Conservation (phyloP, 2,888 invertebrate genomes). For the Leucania comma region DNA sequence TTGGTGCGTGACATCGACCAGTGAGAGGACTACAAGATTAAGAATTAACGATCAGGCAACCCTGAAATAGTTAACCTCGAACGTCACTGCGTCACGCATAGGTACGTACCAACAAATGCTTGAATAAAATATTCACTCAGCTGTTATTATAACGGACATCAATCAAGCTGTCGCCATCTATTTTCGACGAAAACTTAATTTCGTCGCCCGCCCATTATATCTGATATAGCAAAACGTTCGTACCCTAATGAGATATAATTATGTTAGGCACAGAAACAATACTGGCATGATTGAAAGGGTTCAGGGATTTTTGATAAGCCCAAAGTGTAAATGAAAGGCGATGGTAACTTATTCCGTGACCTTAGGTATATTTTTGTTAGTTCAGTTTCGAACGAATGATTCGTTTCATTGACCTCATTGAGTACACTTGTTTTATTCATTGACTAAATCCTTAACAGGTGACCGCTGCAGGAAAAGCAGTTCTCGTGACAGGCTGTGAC, state of each 20-base stretch:
- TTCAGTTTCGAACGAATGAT: slow-evolving; percentile 31
- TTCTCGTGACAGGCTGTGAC: slow-evolving; percentile 96
- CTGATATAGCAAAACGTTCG: slow-evolving; percentile 68
- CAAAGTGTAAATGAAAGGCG: slow-evolving; percentile 42
- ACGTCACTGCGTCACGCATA: slow-evolving; percentile 83
- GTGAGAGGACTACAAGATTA: slow-evolving; percentile 80
- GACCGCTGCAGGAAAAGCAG: slow-evolving; percentile 95
- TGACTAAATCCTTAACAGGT: slow-evolving; percentile 88
- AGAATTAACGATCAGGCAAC: slow-evolving; percentile 81
- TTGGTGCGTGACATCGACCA: slow-evolving; percentile 79
- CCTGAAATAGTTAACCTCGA: slow-evolving; percentile 85
- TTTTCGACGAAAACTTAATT: slow-evolving; percentile 85
- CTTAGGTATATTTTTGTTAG: slow-evolving; percentile 18
- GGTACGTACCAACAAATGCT: slow-evolving; percentile 74
- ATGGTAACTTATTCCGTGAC: slow-evolving; percentile 35
- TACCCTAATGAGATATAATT: slow-evolving; percentile 70
- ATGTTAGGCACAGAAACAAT: slow-evolving; percentile 66
- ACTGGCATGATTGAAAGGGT: slow-evolving; percentile 57
- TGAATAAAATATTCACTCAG: slow-evolving; percentile 86
- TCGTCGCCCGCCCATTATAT: slow-evolving; percentile 74
- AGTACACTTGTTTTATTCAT: slow-evolving; percentile 13
- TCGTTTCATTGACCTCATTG: slow-evolving; percentile 1
- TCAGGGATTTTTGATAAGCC: slow-evolving; percentile 39
- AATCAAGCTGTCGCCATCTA: slow-evolving; percentile 85
- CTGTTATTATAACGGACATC: slow-evolving; percentile 85